Conservation (phyloP, 1,140 invertebrate species). For the Papilio helenus region DNA sequence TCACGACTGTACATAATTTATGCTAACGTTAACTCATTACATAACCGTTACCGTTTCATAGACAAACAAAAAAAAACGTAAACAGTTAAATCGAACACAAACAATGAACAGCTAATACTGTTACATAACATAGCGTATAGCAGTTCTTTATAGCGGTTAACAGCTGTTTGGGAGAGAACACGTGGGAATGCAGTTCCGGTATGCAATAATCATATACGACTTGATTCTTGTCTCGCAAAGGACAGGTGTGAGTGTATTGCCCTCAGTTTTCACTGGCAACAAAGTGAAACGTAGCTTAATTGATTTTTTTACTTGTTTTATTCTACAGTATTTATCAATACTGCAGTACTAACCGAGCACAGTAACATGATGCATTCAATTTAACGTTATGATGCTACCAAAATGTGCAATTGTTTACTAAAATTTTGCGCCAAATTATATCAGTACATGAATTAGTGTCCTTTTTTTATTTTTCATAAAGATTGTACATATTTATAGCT, state of each 20-base stretch:
- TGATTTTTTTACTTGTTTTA: not conserved
- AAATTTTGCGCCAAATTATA: too few species aligned
- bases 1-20: not conserved
- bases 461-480: too few species aligned
- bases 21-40: not conserved
- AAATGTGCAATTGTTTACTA: too few species aligned
- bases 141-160: slow-evolving; percentile 2
- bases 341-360: too few species aligned
- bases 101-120: slow-evolving; percentile 3
- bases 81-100: slow-evolving; percentile 6
- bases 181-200: slow-evolving; percentile 27
- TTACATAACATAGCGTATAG: slow-evolving; percentile 30
- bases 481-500: too few species aligned
- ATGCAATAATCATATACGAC: slow-evolving; percentile 15
- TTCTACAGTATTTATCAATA: too few species aligned
- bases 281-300: not conserved
- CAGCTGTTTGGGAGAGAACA: slow-evolving; percentile 20
- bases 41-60: slow-evolving; percentile 13
- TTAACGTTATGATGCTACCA: too few species aligned
- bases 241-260: not conserved
- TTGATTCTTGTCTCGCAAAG: slow-evolving; percentile 28
- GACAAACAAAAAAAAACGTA: slow-evolving; percentile 2
- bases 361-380: too few species aligned
- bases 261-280: not conserved
- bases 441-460: too few species aligned